A percentile compares a stretch with the other conserved stretches of the same genome.
These are phyloP conservation scores for Drosophila suboccidentalis DNA, from an alignment of 2,888 invertebrate species.

Conservation along the genomic window DNA sequence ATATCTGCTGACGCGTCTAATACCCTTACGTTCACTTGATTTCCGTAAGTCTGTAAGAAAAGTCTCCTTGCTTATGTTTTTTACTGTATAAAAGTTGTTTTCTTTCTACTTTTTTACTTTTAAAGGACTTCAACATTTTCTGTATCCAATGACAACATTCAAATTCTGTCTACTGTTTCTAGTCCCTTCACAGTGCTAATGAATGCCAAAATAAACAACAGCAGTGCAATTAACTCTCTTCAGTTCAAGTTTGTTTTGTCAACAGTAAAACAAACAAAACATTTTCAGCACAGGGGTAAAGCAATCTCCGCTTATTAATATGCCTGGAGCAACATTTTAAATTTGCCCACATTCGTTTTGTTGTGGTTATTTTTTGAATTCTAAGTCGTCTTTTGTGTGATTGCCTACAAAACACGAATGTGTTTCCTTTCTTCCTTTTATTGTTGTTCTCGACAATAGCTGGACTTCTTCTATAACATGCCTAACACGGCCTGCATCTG, in stretches of 20 bases:
- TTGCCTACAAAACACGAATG: slow-evolving; percentile 10
- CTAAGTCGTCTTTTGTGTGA: slow-evolving; percentile 12
- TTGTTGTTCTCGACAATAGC: slow-evolving; percentile 25
- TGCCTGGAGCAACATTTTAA: slow-evolving; percentile 7
- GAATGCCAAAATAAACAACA: slow-evolving; percentile 45
- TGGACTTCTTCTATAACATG: neutral
- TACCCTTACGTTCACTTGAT: slow-evolving; percentile 35
- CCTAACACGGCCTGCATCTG: slow-evolving; percentile 6
- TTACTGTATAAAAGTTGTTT: neutral
- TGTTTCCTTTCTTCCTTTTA: slow-evolving; percentile 31
- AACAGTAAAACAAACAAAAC: slow-evolving; percentile 25
- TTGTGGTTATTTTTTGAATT: slow-evolving; percentile 10
- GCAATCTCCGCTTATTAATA: slow-evolving; percentile 28
- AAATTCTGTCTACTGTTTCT: slow-evolving; percentile 22
- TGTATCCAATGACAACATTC: slow-evolving; percentile 5
- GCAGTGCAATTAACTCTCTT: slow-evolving; percentile 39
- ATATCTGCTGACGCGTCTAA: slow-evolving; percentile 44
- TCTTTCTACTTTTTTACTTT: neutral
- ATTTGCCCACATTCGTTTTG: slow-evolving; percentile 10
- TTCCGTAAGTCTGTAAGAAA: neutral
- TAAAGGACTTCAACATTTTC: neutral
- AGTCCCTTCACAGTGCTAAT: slow-evolving; percentile 30
- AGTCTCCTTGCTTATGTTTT: neutral
- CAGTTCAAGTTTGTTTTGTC: slow-evolving; percentile 39
- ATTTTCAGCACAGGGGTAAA: slow-evolving; percentile 6